Conservation (phyloP, 1,140 invertebrate genomes). For the Cydia splendana region DNA sequence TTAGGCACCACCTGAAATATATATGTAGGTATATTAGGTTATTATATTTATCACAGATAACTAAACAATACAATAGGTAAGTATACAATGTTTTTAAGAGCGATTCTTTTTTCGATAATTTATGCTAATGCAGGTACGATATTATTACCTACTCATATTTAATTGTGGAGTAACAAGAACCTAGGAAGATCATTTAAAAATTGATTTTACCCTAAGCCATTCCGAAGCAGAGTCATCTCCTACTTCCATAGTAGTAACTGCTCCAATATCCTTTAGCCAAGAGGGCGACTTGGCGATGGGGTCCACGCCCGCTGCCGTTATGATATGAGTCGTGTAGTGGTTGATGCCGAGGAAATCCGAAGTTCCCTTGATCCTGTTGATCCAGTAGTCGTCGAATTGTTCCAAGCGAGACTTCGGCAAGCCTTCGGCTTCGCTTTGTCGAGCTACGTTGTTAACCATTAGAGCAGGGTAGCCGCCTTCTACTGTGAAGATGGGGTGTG, state of each 20-base stretch:
- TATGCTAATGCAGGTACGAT: too few species aligned
- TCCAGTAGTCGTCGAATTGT: constrained; percentile 75
- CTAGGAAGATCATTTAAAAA: constrained; percentile 16
- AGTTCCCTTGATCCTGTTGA: constrained; percentile 75
- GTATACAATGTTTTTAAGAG: too few species aligned
- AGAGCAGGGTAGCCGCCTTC: constrained; percentile 82
- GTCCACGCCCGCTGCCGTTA: constrained; percentile 70
- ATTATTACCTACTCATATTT: too few species aligned
- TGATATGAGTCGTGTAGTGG: constrained; percentile 75
- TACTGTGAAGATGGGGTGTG: constrained; percentile 81
- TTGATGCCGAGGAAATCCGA: constrained; percentile 80
- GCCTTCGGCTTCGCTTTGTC: constrained; percentile 75
- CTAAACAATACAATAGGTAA: too few species aligned
- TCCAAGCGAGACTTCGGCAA: constrained; percentile 72
- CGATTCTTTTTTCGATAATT: too few species aligned
- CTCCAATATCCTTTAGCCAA: constrained; percentile 77
- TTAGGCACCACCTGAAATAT: constrained; percentile 77
- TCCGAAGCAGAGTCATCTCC: constrained; percentile 74
- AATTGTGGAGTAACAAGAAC: constrained; percentile 8
- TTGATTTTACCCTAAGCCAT: constrained; percentile 69
- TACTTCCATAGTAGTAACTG: constrained; percentile 69
- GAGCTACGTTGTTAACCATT: constrained; percentile 79
- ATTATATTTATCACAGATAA: too few species aligned
- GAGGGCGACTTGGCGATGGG: constrained; percentile 71
- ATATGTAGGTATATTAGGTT: background rate